Base-by-base conservation (phyloP, 2,888 invertebrate species). In the Macrosiphum euphorbiae region DNA sequence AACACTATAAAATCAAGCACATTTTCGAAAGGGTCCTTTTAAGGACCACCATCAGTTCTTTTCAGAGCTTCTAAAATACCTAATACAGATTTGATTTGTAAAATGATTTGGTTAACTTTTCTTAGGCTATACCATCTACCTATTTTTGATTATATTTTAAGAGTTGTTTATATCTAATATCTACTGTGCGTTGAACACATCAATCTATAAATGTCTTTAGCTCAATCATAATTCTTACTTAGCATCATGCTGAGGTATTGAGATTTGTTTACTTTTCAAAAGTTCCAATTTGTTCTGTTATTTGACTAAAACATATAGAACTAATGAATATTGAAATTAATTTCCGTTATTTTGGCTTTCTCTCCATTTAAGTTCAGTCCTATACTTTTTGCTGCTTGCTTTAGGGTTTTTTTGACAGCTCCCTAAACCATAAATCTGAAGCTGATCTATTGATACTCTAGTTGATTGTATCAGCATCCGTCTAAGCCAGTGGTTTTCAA, bases 41-140 rank as follows among this genome's bases (percentile, higher is more conserved):
- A 67, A 92, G 92, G 92, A 58, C 92, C 84, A 84, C 0, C 11
- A 84, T 84, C 89, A 93, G 92, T 93, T 93, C 89, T 93, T 93
- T 93, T 93, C 47, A 93, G 89, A 93, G 55, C 92, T 93, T 78
- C 7, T 26, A 61, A 44, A 86, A 92, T 86, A 87, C 61, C 35
- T 87, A 92, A 86, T 86, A 86, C 20, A 78, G 16, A 78, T 26
- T 86, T 11, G 24, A 85, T 20, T n/a, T 35, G n/a, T 91, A 58
- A 58, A 58, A 58, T 47, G 44, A 84, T 86, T 85, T 91, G 4
- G 3, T 58, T 58, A 11, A 50, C 28, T 11, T 78, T 20, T 5
- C 28, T 1, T 78, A 35, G 50, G 35, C 55, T 58, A 26, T 58
- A 58, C 55, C 26, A 1, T 52, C 1, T 52, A 52, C 47, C 11